Evolutionary conservation across 2,797 vertebrate genomes (phyloP).

Genomic region (Atherinosoma microstoma): DNA sequence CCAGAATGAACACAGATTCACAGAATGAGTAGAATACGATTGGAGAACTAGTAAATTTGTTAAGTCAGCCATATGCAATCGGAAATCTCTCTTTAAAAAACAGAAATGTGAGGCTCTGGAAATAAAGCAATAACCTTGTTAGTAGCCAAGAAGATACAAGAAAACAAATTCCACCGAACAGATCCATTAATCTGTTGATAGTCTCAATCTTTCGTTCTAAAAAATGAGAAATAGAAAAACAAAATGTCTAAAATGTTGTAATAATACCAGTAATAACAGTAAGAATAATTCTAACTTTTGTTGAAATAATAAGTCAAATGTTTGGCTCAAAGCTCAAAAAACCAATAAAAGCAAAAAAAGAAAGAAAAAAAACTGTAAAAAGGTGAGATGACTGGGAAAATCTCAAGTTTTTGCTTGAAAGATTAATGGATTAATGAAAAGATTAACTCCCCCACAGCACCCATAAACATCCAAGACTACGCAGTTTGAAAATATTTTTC

Average conservation of each 20-base stretch:
- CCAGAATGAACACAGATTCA: neutral
- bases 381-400: neutral
- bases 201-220: neutral
- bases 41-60: neutral
- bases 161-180: conserved; percentile 1
- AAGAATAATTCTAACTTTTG: neutral
- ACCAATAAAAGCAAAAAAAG: neutral
- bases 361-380: neutral
- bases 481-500: conserved; percentile 20
- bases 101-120: neutral
- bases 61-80: neutral
- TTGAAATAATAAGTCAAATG: neutral
- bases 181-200: neutral
- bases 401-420: neutral
- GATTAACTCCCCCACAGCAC: neutral
- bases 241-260: no score
- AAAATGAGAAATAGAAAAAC: neutral
- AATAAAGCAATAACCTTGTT: neutral
- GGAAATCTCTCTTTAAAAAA: neutral
- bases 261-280: no score
- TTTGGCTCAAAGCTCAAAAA: neutral
- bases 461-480: conserved; percentile 9
- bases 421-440: neutral
- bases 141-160: neutral
- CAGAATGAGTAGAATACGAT: neutral